Evolutionary conservation across 2,113 vertebrate genomes (phyloP).

Genomic region (Syngnathus scovelli): DNA sequence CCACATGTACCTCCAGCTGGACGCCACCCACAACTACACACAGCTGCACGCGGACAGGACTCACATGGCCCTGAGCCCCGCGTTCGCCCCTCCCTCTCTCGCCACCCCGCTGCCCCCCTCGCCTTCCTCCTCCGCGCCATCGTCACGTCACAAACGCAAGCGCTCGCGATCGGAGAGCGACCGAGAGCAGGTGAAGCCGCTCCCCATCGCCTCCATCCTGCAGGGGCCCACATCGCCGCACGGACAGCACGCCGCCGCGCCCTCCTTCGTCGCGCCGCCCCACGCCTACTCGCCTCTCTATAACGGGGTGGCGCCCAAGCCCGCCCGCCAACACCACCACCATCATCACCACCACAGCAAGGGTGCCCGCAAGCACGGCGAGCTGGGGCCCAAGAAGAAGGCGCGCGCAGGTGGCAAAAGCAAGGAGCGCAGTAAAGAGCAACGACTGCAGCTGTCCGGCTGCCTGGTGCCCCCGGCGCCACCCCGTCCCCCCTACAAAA

Average conservation of each 20-base stretch:
- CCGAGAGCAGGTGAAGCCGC: conserved; percentile 89
- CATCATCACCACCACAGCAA: conserved; percentile 74
- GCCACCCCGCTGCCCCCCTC: conserved; percentile 77
- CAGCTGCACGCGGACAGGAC: conserved; percentile 62
- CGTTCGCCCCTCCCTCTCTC: conserved; percentile 76
- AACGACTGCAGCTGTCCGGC: conserved; percentile 78
- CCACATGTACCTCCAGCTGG: conserved; percentile 64
- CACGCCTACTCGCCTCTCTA: conserved; percentile 59
- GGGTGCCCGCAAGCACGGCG: conserved; percentile 84
- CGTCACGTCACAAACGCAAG: conserved; percentile 86
- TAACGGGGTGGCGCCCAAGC: conserved; percentile 83
- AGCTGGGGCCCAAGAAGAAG: conserved; percentile 90
- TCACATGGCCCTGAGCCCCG: conserved; percentile 67
- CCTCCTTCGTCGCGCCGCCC: conserved; percentile 76
- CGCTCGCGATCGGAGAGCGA: conserved; percentile 93
- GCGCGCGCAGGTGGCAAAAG: conserved; percentile 84
- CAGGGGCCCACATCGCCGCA: conserved; percentile 80
- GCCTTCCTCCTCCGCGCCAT: conserved; percentile 72
- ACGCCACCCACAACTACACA: conserved; percentile 63
- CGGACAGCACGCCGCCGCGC: conserved; percentile 63
- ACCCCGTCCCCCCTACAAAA: conserved; percentile 90
- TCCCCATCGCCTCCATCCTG: conserved; percentile 90
- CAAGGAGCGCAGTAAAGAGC: conserved; percentile 87
- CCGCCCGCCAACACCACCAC: conserved; percentile 66
- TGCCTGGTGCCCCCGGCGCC: conserved; percentile 83